phyloP scores from a whole-genome alignment of 1,140 invertebrate species.

The Hylaeus anthracinus region DNA sequence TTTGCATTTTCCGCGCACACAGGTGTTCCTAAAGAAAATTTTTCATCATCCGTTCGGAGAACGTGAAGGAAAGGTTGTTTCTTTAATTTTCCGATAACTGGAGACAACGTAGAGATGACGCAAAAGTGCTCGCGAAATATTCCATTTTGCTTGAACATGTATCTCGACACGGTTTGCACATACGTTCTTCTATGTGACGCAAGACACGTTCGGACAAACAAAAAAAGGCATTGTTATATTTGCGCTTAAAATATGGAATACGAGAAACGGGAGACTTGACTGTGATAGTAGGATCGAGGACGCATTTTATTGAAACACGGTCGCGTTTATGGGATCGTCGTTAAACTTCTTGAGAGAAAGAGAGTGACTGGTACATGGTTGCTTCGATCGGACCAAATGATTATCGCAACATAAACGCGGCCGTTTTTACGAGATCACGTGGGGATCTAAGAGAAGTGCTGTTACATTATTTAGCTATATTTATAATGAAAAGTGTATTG shows the following conservation, averaged over 20 bases:
- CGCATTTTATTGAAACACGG: constrained; percentile 62
- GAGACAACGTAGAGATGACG: constrained; percentile 1
- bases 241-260: constrained; percentile 53
- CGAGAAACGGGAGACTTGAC: constrained; percentile 68
- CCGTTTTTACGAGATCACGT: constrained; percentile 45
- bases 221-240: constrained; percentile 50
- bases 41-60: constrained; percentile 27
- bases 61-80: constrained; percentile 11
- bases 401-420: constrained; percentile 33
- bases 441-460: constrained; percentile 68
- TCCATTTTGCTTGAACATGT: constrained; percentile 37
- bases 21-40: constrained; percentile 47
- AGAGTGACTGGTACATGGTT: constrained; percentile 16
- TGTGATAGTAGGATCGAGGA: constrained; percentile 76
- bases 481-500: constrained; percentile 48
- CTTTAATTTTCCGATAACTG: background rate
- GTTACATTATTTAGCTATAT: constrained; percentile 71
- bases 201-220: constrained; percentile 33
- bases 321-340: constrained; percentile 56
- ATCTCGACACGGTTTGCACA: constrained; percentile 42
- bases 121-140: constrained; percentile 57
- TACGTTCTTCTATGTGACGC: constrained; percentile 38
- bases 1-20: constrained; percentile 39
- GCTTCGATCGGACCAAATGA: constrained; percentile 27
- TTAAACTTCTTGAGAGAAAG: background rate